phyloP scores from a whole-genome alignment of 2,888 invertebrate genomes.

The Oscheius sp. region DNA sequence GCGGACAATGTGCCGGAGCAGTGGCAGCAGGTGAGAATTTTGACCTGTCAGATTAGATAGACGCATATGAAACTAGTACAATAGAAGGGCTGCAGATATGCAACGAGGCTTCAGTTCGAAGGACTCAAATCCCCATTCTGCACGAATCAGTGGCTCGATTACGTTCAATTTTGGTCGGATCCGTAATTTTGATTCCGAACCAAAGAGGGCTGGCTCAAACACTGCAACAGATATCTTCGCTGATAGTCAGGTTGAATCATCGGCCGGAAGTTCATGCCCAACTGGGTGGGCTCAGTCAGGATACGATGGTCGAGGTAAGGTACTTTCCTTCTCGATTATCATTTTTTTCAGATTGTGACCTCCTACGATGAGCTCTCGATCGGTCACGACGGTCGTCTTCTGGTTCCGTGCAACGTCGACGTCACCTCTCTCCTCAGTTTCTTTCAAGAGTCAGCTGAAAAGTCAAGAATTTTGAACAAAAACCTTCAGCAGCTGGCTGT shows the following conservation, averaged over 20 bases:
- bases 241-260: slow-evolving; percentile 44
- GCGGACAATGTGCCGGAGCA: slow-evolving; percentile 71
- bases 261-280: slow-evolving; percentile 34
- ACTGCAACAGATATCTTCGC: slow-evolving; percentile 49
- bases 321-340: background rate
- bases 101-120: slow-evolving; percentile 52
- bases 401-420: slow-evolving; percentile 71
- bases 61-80: background rate
- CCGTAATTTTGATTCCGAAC: slow-evolving; percentile 48
- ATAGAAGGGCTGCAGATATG: slow-evolving; percentile 37
- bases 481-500: slow-evolving; percentile 48
- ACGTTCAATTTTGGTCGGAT: slow-evolving; percentile 61
- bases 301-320: slow-evolving; percentile 49
- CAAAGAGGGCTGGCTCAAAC: slow-evolving; percentile 55
- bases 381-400: slow-evolving; percentile 62
- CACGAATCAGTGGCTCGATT: slow-evolving; percentile 55
- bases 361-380: slow-evolving; percentile 67
- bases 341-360: slow-evolving; percentile 48
- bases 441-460: slow-evolving; percentile 52
- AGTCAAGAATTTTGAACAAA: slow-evolving; percentile 44
- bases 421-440: slow-evolving; percentile 59
- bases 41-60: too few species aligned
- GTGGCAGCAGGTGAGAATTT: slow-evolving; percentile 63
- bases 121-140: slow-evolving; percentile 59
- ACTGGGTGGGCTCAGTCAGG: slow-evolving; percentile 41